Conservation (phyloP, 2,113 vertebrate genomes). For the Dissostichus mawsoni region DNA sequence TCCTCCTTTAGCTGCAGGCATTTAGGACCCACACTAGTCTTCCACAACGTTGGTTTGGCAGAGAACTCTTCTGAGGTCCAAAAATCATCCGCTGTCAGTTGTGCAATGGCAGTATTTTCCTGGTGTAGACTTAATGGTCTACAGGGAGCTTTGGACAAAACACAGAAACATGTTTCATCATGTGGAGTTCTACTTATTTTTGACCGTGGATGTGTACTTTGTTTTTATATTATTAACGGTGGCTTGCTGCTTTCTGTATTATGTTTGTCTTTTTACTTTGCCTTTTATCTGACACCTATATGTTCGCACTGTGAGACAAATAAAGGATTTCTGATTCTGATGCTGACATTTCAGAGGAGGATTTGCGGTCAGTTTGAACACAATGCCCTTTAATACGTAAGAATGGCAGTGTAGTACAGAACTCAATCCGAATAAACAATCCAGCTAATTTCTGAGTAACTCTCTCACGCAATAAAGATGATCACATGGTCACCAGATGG, state of each 20-base stretch:
- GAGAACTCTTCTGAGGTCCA: constrained; percentile 45
- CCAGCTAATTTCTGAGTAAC: constrained; percentile 23
- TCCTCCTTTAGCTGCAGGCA: constrained; percentile 36
- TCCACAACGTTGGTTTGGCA: constrained; percentile 7
- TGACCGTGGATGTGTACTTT: too few species aligned
- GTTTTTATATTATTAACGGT: too few species aligned
- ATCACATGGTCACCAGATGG: constrained; percentile 41
- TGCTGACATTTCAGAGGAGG: constrained; percentile 32
- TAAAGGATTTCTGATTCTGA: too few species aligned
- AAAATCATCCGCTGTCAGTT: constrained; percentile 29
- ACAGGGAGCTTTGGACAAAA: constrained; percentile 26
- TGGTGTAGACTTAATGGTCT: constrained; percentile 35
- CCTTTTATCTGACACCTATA: too few species aligned
- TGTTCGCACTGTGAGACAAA: too few species aligned
- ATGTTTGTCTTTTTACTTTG: too few species aligned
- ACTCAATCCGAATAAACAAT: constrained; percentile 25
- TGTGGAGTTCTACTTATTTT: constrained; percentile 22
- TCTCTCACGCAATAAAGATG: constrained; percentile 50
- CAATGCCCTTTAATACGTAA: constrained; percentile 1
- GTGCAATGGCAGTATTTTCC: constrained; percentile 32
- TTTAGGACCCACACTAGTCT: constrained; percentile 42
- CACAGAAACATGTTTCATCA: constrained; percentile 4
- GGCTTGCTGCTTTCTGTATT: too few species aligned
- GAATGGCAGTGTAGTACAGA: neutral
- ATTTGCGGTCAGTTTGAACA: constrained; percentile 44